Evolutionary conservation across 2,797 vertebrate species (phyloP).

Genomic region (Syndactyla subalaris): DNA sequence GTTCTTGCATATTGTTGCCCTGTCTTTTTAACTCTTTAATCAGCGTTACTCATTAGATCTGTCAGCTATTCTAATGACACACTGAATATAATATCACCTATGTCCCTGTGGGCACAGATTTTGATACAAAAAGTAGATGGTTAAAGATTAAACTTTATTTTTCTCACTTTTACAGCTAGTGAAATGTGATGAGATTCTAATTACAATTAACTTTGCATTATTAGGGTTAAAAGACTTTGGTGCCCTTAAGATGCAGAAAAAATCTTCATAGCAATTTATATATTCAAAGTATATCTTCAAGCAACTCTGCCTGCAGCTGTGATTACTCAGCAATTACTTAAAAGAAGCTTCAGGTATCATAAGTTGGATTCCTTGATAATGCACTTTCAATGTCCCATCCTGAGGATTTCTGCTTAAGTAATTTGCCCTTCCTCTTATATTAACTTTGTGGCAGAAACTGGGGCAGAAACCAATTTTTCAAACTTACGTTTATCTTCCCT

Average conservation of each 20-base stretch:
- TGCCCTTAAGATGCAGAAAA: not conserved
- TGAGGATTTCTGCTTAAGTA: not conserved
- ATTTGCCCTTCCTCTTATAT: not conserved
- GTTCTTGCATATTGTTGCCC: not conserved
- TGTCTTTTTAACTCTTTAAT: constrained; percentile 11
- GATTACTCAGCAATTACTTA: constrained; percentile 51
- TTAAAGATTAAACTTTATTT: not conserved
- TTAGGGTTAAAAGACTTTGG: not conserved
- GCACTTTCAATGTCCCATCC: not conserved
- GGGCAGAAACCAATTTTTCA: not conserved
- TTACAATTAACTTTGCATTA: not conserved
- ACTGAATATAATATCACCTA: not conserved
- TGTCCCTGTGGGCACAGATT: not conserved
- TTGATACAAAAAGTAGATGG: not conserved
- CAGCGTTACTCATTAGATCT: not conserved
- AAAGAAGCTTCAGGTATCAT: constrained; percentile 13
- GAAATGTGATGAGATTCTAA: not conserved
- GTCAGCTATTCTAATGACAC: not conserved
- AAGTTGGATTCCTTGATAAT: not conserved
- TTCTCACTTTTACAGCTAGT: not conserved
- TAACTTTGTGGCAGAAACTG: not conserved
- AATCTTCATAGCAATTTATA: not conserved
- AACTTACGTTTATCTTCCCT: not conserved
- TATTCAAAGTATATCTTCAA: constrained; percentile 19
- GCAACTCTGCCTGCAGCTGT: not conserved